phyloP scores from a whole-genome alignment of 1,140 invertebrate genomes.

The Lucilia cuprina region DNA sequence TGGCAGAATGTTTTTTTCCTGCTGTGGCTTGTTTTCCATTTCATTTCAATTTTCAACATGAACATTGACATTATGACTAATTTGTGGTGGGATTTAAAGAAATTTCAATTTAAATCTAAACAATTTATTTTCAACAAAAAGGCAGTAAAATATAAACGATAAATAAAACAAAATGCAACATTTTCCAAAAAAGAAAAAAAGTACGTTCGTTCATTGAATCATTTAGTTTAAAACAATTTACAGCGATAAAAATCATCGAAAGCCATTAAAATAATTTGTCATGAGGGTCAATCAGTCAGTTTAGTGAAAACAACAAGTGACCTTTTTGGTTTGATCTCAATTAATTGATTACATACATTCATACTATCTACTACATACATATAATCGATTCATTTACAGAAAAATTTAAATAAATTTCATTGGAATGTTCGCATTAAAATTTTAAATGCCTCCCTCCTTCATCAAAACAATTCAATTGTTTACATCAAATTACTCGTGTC shows the following conservation, averaged over 20 bases:
- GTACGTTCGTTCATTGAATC: not conserved
- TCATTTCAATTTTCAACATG: not conserved
- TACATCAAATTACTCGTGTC: no score
- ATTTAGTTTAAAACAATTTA: not conserved
- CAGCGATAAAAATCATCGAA: not conserved
- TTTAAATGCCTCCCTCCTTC: no score
- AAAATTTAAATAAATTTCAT: no score
- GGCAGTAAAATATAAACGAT: not conserved
- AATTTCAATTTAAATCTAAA: not conserved
- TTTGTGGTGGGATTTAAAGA: conserved; percentile 18
- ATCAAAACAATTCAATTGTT: no score
- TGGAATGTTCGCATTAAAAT: no score
- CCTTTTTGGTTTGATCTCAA: not conserved
- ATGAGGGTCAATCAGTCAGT: not conserved
- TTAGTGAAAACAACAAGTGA: not conserved
- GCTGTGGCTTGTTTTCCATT: not conserved
- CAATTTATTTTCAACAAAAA: not conserved
- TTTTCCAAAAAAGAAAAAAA: not conserved
- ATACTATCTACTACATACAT: no score
- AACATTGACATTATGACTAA: conserved; percentile 20
- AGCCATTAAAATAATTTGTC: not conserved
- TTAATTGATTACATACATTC: not conserved
- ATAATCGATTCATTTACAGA: not conserved
- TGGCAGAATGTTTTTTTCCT: not conserved
- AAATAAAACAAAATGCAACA: not conserved